Conservation (phyloP, 2,797 vertebrate genomes). For the Ctenochaetus hawaiiensis region DNA sequence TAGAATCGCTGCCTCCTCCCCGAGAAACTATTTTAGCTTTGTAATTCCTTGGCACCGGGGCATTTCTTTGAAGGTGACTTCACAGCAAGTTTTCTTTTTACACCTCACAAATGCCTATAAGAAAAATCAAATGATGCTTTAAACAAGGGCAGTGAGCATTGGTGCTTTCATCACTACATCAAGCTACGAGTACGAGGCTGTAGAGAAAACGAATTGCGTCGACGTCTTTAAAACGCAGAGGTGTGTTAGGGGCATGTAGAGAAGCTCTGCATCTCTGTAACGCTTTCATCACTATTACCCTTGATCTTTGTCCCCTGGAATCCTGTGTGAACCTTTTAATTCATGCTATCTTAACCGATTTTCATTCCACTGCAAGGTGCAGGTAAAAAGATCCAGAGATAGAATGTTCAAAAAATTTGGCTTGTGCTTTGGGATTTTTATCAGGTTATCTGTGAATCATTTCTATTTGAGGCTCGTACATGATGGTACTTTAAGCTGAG, state of each 20-base stretch:
- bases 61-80: constrained; percentile 89
- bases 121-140: constrained; percentile 77
- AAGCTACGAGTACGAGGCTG: constrained; percentile 47
- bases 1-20: constrained; percentile 84
- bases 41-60: constrained; percentile 83
- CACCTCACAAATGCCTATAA: constrained; percentile 74
- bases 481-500: background rate
- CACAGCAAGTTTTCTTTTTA: constrained; percentile 80
- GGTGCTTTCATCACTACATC: constrained; percentile 63
- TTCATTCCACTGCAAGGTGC: background rate
- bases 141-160: constrained; percentile 64
- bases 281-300: constrained; percentile 46
- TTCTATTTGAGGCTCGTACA: constrained; percentile 1
- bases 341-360: constrained; percentile 23
- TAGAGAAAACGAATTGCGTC: constrained; percentile 44
- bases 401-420: background rate
- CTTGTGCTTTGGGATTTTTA: background rate
- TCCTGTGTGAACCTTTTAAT: constrained; percentile 33
- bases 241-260: constrained; percentile 40
- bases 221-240: constrained; percentile 54
- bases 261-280: constrained; percentile 36
- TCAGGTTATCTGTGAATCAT: background rate
- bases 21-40: constrained; percentile 85
- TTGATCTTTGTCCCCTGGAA: constrained; percentile 54
- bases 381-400: background rate